Evolutionary conservation across 1,140 invertebrate species (phyloP).

Genomic region (Aphelenchoides fujianensis): DNA sequence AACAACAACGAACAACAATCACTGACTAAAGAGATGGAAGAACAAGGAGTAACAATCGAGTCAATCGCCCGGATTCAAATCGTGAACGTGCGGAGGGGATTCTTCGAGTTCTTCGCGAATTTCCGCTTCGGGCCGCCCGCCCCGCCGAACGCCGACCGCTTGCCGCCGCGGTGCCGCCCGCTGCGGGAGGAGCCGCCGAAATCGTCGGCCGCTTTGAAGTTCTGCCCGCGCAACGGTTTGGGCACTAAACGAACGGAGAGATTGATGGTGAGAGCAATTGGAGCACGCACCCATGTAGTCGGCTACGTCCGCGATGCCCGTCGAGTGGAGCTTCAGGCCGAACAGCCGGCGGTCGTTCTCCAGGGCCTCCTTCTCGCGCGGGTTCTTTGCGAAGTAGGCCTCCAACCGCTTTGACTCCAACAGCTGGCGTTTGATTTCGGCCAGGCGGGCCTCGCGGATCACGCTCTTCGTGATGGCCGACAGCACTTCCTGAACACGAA

Average conservation of each 20-base stretch:
- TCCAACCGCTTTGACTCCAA: constrained; percentile 87
- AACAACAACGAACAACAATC: constrained; percentile 29
- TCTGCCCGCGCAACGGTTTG: constrained; percentile 50
- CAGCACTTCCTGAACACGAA: constrained; percentile 82
- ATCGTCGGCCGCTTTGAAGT: constrained; percentile 31
- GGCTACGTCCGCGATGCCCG: constrained; percentile 81
- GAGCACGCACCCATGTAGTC: constrained; percentile 78
- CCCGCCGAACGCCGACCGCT: not conserved
- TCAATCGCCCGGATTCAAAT: constrained; percentile 20
- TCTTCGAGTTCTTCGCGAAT: not conserved
- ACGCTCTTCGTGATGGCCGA: constrained; percentile 85
- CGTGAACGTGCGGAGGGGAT: constrained; percentile 26
- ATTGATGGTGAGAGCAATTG: constrained; percentile 21
- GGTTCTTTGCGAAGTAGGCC: constrained; percentile 91
- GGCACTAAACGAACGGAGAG: constrained; percentile 43
- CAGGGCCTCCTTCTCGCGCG: constrained; percentile 79
- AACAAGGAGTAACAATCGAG: constrained; percentile 22
- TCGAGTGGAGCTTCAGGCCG: constrained; percentile 76
- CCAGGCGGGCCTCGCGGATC: constrained; percentile 83
- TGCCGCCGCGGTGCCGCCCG: not conserved
- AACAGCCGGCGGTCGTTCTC: constrained; percentile 86
- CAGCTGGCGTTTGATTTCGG: constrained; percentile 91
- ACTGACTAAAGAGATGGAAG: too few relatives aligned
- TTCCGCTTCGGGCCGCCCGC: not conserved
- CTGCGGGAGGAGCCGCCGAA: not conserved